Base-by-base conservation (phyloP, 2,113 vertebrate species). In the Maylandia zebra region DNA sequence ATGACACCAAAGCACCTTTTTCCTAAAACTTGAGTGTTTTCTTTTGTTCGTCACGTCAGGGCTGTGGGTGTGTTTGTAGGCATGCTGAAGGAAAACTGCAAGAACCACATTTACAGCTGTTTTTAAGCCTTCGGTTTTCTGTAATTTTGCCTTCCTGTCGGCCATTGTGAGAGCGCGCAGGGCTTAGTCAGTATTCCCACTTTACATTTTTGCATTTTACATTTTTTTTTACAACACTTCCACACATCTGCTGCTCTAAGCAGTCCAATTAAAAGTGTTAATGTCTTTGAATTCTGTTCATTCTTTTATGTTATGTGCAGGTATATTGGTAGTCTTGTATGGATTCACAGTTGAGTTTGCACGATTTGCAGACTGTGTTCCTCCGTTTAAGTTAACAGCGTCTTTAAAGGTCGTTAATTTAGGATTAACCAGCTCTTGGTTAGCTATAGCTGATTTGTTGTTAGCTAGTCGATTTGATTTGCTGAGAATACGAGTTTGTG, bases 91-190 rank as follows among this genome's bases (percentile, higher is more conserved):
- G 36, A 43, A 27, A 43, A 74, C 22, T 10, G 22, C 66, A 45
- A 45, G 38, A 48, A 48, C 22, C 41, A 11, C 22, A 4, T 17
- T 19, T 48, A 2, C 24, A 5, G 24, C 43, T 48, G 71, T 76
- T 76, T 76, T 76, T 19, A 76, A 76, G 43, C 41, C 22, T 76
- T 48, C 1, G 16, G 24, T 30, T 48, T 76, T 30, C 9, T 48
- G 71, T 30, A 7, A 48, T 19, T 30, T 48, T 19, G 14, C 71
- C 24, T 76, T 50, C 24, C 43, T 1, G 43, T 76, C 41, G 43
- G 71, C 14, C 43, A 8, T 19, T 11, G 9, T 30, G 41, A 3
- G 22, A 76, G 22, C 2, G 6, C 4, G 0, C 0, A 76, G 69
- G 22, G 5, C 41, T 27, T 45, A 45, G 69, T 74, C 38, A 5